These are phyloP conservation scores for Chlorops oryzae DNA, from an alignment of 1,140 invertebrate genomes.

Conservation along the genomic window DNA sequence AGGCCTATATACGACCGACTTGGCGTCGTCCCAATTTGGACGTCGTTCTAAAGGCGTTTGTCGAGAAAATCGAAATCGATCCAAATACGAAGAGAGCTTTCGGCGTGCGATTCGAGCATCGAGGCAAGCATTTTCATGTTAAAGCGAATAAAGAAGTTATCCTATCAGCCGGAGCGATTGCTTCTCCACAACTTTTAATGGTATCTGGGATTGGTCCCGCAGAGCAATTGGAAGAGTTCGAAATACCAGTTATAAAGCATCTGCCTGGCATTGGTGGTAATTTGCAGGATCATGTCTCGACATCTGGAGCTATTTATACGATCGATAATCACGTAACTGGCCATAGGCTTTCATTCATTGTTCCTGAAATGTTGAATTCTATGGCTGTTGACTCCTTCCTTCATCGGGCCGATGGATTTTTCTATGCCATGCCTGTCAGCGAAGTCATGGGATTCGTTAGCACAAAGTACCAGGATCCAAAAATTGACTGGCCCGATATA, in stretches of 20 bases:
- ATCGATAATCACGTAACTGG: conserved; percentile 49
- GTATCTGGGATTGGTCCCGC: conserved; percentile 68
- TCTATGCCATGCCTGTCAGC: conserved; percentile 62
- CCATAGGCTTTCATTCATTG: conserved; percentile 54
- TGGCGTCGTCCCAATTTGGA: conserved; percentile 67
- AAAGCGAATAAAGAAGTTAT: conserved; percentile 62
- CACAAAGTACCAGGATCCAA: conserved; percentile 60
- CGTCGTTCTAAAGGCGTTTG: conserved; percentile 59
- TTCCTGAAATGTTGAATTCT: conserved; percentile 53
- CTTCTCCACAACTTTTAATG: conserved; percentile 75
- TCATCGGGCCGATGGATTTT: conserved; percentile 52
- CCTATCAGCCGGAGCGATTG: conserved; percentile 63
- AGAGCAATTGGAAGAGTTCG: conserved; percentile 49
- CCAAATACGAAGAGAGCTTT: conserved; percentile 52
- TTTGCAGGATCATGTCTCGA: conserved; percentile 70
- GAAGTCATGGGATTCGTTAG: conserved; percentile 73
- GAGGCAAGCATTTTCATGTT: conserved; percentile 48
- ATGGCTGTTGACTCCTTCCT: conserved; percentile 54
- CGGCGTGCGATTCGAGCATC: conserved; percentile 59
- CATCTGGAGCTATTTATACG: conserved; percentile 56
- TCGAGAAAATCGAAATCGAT: conserved; percentile 60
- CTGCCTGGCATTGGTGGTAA: conserved; percentile 73
- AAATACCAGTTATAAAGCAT: conserved; percentile 52
- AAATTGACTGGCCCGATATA: conserved; percentile 68
- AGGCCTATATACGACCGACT: conserved; percentile 70